phyloP scores from a whole-genome alignment of 2,113 vertebrate species.

The Narcine bancroftii region DNA sequence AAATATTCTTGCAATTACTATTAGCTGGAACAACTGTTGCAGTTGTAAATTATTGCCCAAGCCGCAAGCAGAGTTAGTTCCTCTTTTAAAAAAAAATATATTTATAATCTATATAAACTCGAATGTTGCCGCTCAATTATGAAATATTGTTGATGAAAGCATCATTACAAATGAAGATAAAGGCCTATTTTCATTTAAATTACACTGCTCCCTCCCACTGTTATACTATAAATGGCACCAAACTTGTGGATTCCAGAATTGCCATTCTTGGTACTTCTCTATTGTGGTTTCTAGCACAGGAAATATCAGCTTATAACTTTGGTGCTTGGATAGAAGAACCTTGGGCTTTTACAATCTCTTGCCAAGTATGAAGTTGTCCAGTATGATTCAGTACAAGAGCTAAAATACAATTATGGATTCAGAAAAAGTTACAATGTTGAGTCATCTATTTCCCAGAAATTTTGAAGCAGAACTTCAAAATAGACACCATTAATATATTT shows the following conservation, averaged over 20 bases:
- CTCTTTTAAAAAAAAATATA: no score
- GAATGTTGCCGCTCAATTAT: not conserved
- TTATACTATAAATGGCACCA: not conserved
- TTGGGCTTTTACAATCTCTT: not conserved
- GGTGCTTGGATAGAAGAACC: not conserved
- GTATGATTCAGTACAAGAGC: not conserved
- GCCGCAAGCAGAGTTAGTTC: not conserved
- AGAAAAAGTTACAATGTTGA: not conserved
- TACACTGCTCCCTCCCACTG: not conserved
- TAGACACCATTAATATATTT: not conserved
- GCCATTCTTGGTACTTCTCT: conserved; percentile 8
- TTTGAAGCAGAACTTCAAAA: not conserved
- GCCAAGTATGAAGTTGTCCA: not conserved
- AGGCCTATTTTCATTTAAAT: no score
- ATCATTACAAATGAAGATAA: not conserved
- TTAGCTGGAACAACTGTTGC: not conserved
- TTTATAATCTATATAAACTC: not conserved
- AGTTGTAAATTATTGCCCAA: not conserved
- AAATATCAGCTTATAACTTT: conserved; percentile 34
- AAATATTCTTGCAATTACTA: not conserved
- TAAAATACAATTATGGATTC: not conserved
- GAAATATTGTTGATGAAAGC: not conserved
- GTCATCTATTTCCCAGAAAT: not conserved
- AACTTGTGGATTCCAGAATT: not conserved
- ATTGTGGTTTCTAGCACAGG: conserved; percentile 23